A percentile compares a stretch with the other conserved stretches of the same genome.
Conservation (phyloP, 2,888 invertebrate genomes). For the Acanthoscelides obtectus region DNA sequence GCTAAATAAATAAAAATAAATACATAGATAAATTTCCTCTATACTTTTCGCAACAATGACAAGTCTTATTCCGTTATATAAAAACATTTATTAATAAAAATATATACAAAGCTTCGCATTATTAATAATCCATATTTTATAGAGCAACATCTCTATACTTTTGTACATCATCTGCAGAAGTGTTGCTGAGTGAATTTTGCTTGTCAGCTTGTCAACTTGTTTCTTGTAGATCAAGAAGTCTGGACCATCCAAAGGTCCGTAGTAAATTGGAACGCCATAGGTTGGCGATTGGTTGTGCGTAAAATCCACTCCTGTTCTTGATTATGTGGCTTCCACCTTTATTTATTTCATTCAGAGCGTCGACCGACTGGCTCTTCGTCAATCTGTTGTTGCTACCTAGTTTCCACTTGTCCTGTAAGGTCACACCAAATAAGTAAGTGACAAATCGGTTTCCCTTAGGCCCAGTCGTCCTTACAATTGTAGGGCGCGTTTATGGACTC, state of each 20-base stretch:
- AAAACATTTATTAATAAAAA: not conserved
- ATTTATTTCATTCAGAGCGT: constrained; percentile 37
- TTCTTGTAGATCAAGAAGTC: constrained; percentile 47
- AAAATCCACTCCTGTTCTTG: constrained; percentile 43
- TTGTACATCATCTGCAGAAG: constrained; percentile 47
- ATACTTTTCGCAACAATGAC: no score
- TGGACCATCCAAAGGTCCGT: constrained; percentile 46
- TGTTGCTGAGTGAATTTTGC: constrained; percentile 46
- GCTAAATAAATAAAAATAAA: no score
- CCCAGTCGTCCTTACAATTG: no score
- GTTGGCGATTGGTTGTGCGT: constrained; percentile 44
- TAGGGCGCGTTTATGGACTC: no score
- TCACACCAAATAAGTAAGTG: no score
- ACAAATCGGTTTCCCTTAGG: no score
- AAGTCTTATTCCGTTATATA: not conserved
- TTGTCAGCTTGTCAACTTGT: constrained; percentile 39
- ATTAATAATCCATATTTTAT: constrained; percentile 16
- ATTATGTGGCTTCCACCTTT: constrained; percentile 39
- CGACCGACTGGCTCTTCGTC: constrained; percentile 42
- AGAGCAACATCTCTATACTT: constrained; percentile 48
- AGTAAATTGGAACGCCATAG: constrained; percentile 47
- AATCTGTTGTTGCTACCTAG: constrained; percentile 11
- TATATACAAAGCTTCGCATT: not conserved
- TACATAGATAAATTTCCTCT: no score
- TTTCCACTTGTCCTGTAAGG: not conserved